phyloP scores from a whole-genome alignment of 2,888 invertebrate genomes.

The Matsumyia berberina region DNA sequence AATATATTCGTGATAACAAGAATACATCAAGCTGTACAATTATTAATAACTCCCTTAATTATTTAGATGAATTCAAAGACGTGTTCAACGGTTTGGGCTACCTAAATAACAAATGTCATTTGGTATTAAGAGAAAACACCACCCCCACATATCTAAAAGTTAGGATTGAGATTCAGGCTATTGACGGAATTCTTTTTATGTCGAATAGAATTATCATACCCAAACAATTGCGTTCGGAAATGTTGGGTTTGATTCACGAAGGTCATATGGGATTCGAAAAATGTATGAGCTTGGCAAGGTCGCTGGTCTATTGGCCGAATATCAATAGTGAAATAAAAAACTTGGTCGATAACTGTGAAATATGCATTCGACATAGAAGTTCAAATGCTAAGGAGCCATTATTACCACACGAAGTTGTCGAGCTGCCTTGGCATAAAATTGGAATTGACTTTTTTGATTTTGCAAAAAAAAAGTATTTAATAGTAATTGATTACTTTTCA shows the following conservation, averaged over 20 bases:
- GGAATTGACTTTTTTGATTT: background rate
- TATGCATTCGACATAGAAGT: background rate
- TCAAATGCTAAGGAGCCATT: too few species aligned
- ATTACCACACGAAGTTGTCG: too few species aligned
- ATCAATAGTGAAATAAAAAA: conserved; percentile 6
- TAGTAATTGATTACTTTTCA: background rate
- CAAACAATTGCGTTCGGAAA: background rate
- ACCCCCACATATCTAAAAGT: too few species aligned
- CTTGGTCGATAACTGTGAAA: conserved; percentile 3
- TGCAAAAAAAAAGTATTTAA: background rate
- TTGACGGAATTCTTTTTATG: background rate
- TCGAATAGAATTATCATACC: too few species aligned
- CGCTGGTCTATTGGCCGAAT: conserved; percentile 7
- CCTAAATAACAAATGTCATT: too few species aligned
- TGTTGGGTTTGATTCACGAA: conserved; percentile 1
- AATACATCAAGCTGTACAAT: too few species aligned
- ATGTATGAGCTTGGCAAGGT: background rate
- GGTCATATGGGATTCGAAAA: background rate
- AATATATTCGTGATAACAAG: too few species aligned
- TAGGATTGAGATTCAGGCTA: background rate
- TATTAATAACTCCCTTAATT: too few species aligned
- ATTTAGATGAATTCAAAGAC: too few species aligned
- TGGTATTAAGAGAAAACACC: too few species aligned
- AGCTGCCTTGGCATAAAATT: background rate
- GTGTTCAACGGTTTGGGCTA: too few species aligned